These are phyloP conservation scores for Turritopsis dohrnii DNA, from an alignment of 30 jellyfish, hydroid and myxozoan genomes.

Conservation along the genomic window DNA sequence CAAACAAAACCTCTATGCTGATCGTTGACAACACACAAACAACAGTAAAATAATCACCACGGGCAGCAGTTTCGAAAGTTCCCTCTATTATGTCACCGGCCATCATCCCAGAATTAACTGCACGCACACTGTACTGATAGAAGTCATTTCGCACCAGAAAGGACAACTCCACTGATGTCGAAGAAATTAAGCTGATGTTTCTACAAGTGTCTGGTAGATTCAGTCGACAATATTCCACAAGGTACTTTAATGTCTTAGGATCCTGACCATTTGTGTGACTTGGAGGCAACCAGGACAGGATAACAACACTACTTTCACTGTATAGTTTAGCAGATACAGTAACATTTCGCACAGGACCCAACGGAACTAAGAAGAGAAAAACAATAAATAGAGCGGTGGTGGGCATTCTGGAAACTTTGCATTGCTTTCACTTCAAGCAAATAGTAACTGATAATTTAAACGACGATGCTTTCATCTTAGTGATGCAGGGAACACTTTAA, in stretches of 20 bases:
- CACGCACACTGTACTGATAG: neutral
- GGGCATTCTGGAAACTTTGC: neutral
- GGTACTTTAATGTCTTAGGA: conserved; percentile 10
- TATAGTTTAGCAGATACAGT: neutral
- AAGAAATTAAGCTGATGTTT: neutral
- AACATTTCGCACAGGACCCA: conserved; percentile 7
- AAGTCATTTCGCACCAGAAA: neutral
- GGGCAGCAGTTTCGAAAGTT: neutral
- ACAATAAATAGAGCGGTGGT: neutral
- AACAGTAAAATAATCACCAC: neutral
- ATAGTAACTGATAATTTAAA: too few relatives aligned
- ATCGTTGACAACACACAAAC: neutral
- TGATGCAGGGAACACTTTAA: too few relatives aligned
- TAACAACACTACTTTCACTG: conserved; percentile 6
- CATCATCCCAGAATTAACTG: neutral
- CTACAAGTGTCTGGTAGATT: conserved; percentile 15
- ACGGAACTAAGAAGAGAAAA: neutral
- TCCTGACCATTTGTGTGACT: neutral
- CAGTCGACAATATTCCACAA: conserved; percentile 11
- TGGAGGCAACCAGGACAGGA: conserved; percentile 23
- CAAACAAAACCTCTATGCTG: neutral
- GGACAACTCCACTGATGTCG: neutral
- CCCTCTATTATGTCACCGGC: neutral
- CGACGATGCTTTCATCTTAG: too few relatives aligned
- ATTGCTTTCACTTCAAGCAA: neutral